Evolutionary conservation across 2,797 vertebrate genomes (phyloP).

Genomic region (Lateolabrax maculatus): DNA sequence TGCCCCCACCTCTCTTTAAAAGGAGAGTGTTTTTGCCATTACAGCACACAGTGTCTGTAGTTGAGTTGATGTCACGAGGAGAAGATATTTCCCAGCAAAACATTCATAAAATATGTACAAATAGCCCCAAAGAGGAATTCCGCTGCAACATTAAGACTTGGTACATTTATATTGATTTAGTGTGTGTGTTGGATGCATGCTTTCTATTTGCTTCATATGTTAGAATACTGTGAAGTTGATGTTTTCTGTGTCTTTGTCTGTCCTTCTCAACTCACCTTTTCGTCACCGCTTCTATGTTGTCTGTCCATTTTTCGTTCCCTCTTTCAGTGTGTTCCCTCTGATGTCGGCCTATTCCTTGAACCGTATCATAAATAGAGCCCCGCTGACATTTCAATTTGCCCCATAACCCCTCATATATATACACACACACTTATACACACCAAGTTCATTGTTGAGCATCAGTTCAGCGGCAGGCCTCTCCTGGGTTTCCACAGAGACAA

Average conservation of each 20-base stretch:
- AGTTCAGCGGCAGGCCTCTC: conserved; percentile 59
- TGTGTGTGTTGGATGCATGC: background rate
- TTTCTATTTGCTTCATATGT: conserved; percentile 8
- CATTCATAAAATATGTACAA: background rate
- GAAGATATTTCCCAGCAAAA: background rate
- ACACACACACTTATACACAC: conserved; percentile 27
- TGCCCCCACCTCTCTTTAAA: too few species aligned
- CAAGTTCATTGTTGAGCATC: conserved; percentile 66
- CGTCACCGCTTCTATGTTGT: conserved; percentile 26
- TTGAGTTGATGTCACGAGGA: background rate
- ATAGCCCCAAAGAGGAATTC: background rate
- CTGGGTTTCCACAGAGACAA: conserved; percentile 77
- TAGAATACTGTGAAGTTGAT: conserved; percentile 7
- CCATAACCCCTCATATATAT: conserved; percentile 59
- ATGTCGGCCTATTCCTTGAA: conserved; percentile 66
- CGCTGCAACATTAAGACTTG: background rate
- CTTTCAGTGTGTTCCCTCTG: conserved; percentile 46
- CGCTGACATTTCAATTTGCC: conserved; percentile 80
- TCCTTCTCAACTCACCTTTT: conserved; percentile 26
- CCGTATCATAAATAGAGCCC: conserved; percentile 71
- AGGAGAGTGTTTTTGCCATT: background rate
- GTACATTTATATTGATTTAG: conserved; percentile 2
- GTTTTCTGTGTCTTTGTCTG: background rate
- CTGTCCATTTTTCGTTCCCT: conserved; percentile 38
- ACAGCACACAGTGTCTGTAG: background rate